Evolutionary conservation across 2,797 vertebrate species (phyloP).

Genomic region (Spinibarbus caldwelli): DNA sequence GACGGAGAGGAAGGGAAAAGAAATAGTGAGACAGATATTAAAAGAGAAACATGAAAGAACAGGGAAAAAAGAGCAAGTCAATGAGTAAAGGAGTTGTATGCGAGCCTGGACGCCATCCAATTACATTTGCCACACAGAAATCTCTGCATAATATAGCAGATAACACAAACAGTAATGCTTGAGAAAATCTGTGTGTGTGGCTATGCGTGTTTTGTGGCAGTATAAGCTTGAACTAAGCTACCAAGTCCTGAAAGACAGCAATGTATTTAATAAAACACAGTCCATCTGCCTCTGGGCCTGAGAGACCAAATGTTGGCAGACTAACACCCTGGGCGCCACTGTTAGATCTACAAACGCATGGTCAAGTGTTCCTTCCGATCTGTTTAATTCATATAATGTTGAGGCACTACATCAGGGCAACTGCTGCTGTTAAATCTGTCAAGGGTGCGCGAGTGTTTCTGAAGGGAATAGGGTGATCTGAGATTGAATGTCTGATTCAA

Average conservation of each 20-base stretch:
- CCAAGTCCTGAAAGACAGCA: conserved; percentile 39
- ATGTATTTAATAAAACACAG: conserved; percentile 37
- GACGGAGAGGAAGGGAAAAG: background rate
- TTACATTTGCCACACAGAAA: conserved; percentile 4
- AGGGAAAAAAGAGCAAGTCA: background rate
- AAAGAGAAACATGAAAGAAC: conserved; percentile 38
- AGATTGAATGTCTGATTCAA: conserved; percentile 13
- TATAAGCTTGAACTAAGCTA: conserved; percentile 26
- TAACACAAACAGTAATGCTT: conserved; percentile 48
- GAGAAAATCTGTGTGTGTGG: conserved; percentile 17
- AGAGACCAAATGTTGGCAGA: conserved; percentile 27
- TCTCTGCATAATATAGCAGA: background rate
- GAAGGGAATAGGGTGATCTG: conserved; percentile 28
- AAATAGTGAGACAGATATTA: conserved; percentile 5
- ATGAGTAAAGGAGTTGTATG: conserved; percentile 12
- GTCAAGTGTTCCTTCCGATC: conserved; percentile 35
- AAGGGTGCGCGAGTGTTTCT: background rate
- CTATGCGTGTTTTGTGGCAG: background rate
- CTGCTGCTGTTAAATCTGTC: conserved; percentile 34
- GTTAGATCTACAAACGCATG: conserved; percentile 14
- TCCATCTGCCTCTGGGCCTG: conserved; percentile 48
- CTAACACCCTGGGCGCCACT: conserved; percentile 4
- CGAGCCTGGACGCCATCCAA: conserved; percentile 5
- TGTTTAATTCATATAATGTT: conserved; percentile 39
- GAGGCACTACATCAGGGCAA: conserved; percentile 22